Base-by-base conservation (phyloP, 1,140 invertebrate species). In the Elymnias hypermnestra region DNA sequence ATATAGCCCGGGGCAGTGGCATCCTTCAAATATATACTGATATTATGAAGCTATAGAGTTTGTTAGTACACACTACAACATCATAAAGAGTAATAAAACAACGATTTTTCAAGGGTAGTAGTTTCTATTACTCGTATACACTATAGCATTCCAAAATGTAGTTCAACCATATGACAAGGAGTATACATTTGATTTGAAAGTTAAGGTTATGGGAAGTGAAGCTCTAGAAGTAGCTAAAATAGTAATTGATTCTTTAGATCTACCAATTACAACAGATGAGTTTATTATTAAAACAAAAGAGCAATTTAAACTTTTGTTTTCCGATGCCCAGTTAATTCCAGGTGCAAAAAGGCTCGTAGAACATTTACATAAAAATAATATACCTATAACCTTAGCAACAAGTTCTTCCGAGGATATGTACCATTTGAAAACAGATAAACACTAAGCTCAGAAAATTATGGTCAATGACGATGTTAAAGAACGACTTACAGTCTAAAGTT, bases 111-210 rank as follows among this genome's bases (percentile, higher is more conserved):
- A n/a, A n/a, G n/a, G n/a, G n/a, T n/a, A n/a, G n/a, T n/a, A n/a
- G n/a, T n/a, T n/a, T n/a, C n/a, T n/a, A n/a, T n/a, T n/a, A n/a
- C n/a, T n/a, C 10, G 53, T 95, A 5, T 96, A 96, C 64, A 92
- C 92, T 29, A 63, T 89, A 61, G 91, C 90, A 18, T 92, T 90
- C 57, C 89, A 93, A 81, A 89, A 89, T 63, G 86, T 96, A 29
- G 74, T 92, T 48, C 86, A 87, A 19, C 73, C 83, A 14, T 95
- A 91, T 86, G 92, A 90, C 0, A 94, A 94, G 73, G 81, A 72
- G 7, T 96, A 91, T 53, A 94, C 91, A 0, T 94, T 91, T 90
- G 91, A 94, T 8, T 74, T 94, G 5, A 95, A 96, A 83, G 66
- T 88, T 1, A 84, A 88, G 54, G 75, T 90, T 9, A 96, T 97